Evolutionary conservation across 2,113 vertebrate species (phyloP).

Genomic region (Bos taurus): ARS-UCD2.0 NC_037345.1:34056001-34056500

Average conservation of each 20-base stretch:
- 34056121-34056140: fast-evolving
- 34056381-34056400: not conserved
- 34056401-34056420: not conserved
- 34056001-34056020: not conserved
- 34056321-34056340: not conserved
- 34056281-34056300: not conserved
- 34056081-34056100: not conserved
- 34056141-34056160: not conserved
- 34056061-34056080: fast-evolving
- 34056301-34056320: not conserved
- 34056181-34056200: fast-evolving
- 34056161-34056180: fast-evolving
- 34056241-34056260: not conserved
- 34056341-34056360: not conserved
- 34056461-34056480: not conserved
- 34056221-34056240: not conserved
- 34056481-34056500: fast-evolving
- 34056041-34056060: not conserved
- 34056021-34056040: fast-evolving
- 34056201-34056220: too few relatives aligned
- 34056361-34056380: not conserved
- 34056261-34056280: not conserved
- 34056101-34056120: not conserved
- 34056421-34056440: not conserved
- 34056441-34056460: not conserved